Evolutionary conservation across 1,140 invertebrate species (phyloP).

Genomic region (Apis laboriosa): DNA sequence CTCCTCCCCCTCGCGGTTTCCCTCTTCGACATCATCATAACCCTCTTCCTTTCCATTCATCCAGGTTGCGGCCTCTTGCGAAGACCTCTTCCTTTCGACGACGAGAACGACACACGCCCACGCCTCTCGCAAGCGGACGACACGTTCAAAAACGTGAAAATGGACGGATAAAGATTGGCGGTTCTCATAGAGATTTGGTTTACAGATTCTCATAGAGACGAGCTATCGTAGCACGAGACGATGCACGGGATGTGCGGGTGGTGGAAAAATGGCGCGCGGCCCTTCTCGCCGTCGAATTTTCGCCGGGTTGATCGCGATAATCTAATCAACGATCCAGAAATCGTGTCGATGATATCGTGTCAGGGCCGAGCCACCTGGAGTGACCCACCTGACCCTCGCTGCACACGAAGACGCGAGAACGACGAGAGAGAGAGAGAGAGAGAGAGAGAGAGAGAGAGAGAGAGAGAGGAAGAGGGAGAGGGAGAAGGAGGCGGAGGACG

Average conservation of each 20-base stretch:
- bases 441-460: slow-evolving; percentile 32
- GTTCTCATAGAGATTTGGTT: too few relatives aligned
- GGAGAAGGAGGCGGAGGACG: slow-evolving; percentile 19
- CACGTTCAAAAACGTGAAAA: too few relatives aligned
- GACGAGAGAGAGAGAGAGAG: slow-evolving; percentile 26
- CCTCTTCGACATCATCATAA: slow-evolving; percentile 18
- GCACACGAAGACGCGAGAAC: slow-evolving; percentile 43
- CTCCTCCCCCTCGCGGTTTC: background rate
- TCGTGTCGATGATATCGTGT: slow-evolving; percentile 60
- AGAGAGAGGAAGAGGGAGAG: background rate
- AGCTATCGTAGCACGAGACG: too few relatives aligned
- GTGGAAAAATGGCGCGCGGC: background rate
- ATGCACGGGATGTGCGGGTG: too few relatives aligned
- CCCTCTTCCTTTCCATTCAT: slow-evolving; percentile 15
- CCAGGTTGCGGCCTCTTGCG: too few relatives aligned
- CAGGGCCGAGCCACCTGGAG: slow-evolving; percentile 62
- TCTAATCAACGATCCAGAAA: slow-evolving; percentile 62
- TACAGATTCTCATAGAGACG: too few relatives aligned
- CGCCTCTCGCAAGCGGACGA: too few relatives aligned
- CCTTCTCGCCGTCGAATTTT: background rate
- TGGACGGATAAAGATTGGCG: too few relatives aligned
- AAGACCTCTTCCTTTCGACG: too few relatives aligned
- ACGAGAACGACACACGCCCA: too few relatives aligned
- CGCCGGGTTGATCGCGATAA: slow-evolving; percentile 48
- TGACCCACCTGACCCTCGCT: slow-evolving; percentile 61